Evolutionary conservation across 64 coral and sea anemone species (phyloP), one percentile per base, ranked within the genome.

Genomic region (Stichodactyla helianthus): DNA sequence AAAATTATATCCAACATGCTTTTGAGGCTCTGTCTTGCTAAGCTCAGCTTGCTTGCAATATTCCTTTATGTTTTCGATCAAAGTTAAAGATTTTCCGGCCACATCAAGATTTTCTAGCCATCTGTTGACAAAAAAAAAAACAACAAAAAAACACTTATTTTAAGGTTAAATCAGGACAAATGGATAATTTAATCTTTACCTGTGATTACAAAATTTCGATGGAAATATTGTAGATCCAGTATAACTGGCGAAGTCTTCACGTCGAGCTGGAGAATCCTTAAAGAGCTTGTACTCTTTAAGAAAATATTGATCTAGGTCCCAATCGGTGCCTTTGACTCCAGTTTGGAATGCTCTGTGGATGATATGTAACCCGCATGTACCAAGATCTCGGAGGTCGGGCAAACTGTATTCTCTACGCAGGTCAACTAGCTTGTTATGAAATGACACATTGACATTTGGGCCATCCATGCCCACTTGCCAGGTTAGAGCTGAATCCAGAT

Each of bases 81-180:
- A 79, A 27, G 58, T 89, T 10, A 95, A 59, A 64, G 93, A 95
- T 84, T 95, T 95, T 11, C 52, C 80, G 70, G 89, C 89, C 70
- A 95, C 89, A 54, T 54, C 27, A 60, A 95, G 76, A 59, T 95
- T 95, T 52, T 91, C 93, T 86, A 95, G 60, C 89, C 93, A 95
- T 77, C 89, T 92, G 74, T 77, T 18, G 59, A 63, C 12, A 84
- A 83, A 67, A n/a, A n/a, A n/a, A n/a, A n/a, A n/a, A n/a, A n/a
- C n/a, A n/a, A n/a, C n/a, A 79, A 79, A 7, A 79, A 50, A 27
- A 6, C 74, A 19, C 28, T 53, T 9, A 83, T 51, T 83, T 83
- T 83, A 54, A 54, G 19, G 44, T 53, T 59, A 63, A 10, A 18
- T 18, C 7, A 18, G 16, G 60, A 10, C 4, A 54, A 54, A 54